phyloP scores from a whole-genome alignment of 2,888 invertebrate species.

The Pilophorus perplexus region DNA sequence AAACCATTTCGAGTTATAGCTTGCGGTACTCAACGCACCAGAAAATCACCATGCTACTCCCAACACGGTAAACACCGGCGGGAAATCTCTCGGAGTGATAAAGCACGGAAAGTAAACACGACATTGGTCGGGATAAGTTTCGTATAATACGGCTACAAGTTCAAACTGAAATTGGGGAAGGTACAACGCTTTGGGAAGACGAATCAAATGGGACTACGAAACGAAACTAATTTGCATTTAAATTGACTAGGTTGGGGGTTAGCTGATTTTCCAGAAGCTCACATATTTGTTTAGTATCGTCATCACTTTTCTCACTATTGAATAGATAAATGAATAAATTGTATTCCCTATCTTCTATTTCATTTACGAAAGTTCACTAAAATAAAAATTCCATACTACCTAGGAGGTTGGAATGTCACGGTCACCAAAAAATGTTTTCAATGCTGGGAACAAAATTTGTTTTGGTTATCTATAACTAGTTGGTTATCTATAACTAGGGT shows the following conservation, averaged over 20 bases:
- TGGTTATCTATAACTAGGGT: too few relatives aligned
- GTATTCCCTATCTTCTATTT: too few relatives aligned
- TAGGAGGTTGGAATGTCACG: too few relatives aligned
- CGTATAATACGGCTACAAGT: constrained; percentile 26
- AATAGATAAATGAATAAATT: too few relatives aligned
- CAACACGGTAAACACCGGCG: constrained; percentile 7
- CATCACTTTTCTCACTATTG: too few relatives aligned
- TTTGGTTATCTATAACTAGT: too few relatives aligned
- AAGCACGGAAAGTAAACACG: constrained; percentile 34
- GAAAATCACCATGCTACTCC: constrained; percentile 5
- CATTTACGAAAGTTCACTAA: too few relatives aligned
- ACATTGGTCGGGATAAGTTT: constrained; percentile 28
- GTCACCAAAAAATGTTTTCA: too few relatives aligned
- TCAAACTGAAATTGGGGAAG: constrained; percentile 27
- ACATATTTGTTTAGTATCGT: too few relatives aligned
- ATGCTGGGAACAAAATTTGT: too few relatives aligned
- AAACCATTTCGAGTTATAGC: constrained; percentile 4
- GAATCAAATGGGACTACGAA: constrained; percentile 27
- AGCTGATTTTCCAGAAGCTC: too few relatives aligned
- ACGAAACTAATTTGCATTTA: constrained; percentile 36
- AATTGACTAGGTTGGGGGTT: constrained; percentile 19
- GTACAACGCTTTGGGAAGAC: constrained; percentile 23
- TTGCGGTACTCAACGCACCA: background rate
- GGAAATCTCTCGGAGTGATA: background rate
- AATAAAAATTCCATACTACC: too few relatives aligned